Base-by-base conservation (phyloP, 2,113 vertebrate genomes). In the Oceanites oceanicus region DNA sequence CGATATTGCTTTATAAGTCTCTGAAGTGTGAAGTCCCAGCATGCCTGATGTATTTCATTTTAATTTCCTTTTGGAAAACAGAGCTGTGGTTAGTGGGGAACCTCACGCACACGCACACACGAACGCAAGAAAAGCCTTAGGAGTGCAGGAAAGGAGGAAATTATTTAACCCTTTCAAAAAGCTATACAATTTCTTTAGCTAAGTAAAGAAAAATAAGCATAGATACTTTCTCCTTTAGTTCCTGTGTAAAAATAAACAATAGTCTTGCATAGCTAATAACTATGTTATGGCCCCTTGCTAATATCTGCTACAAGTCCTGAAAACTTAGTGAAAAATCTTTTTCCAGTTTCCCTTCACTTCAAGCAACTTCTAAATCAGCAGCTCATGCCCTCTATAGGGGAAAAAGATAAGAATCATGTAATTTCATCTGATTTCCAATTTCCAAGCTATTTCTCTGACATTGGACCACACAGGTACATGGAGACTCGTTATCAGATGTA, bases 31-130 rank as follows among this genome's bases (percentile, higher is more conserved):
- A 98, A 97, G 92, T 97, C 97, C 97, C 97, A 94, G 97, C 97
- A 98, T 98, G 97, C 96, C 97, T 95, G 96, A 97, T 97, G 97
- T 92, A 98, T 98, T 98, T 98, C 97, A 97, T 96, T 98, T 98
- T 98, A 97, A 98, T 98, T 98, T 98, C 98, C 98, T 98, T 98
- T 98, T 97, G 96, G 97, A 95, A 96, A 94, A 84, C 96, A 97
- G 97, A 98, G 91, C 95, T 97, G 86, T 86, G 96, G 98, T 97
- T 97, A 95, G 97, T 22, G 71, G 92, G 92, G 96, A 96, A 95
- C 96, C 96, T 98, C 97, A 77, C 68, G 67, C 82, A 52, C 90
- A 27, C 77, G 72, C 90, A 34, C 73, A 50, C 75, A 56, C 89
- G 66, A 65, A 29, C 23, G 40, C 88, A 23, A 77, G 95, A 82